Evolutionary conservation across 2,888 invertebrate species (phyloP).

Genomic region (Mesorhabditis belari): DNA sequence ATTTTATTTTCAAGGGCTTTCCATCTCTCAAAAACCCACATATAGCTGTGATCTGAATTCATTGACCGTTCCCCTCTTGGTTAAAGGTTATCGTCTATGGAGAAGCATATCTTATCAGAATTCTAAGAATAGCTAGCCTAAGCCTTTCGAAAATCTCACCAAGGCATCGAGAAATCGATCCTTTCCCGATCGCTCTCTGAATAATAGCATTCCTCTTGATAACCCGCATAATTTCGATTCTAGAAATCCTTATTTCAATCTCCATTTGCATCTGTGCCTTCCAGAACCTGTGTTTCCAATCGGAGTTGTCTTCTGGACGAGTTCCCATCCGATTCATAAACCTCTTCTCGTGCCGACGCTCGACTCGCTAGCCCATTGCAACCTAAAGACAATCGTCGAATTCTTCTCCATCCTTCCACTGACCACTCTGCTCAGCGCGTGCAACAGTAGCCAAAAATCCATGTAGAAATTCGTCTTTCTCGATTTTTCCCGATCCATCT

Average conservation of each 20-base stretch:
- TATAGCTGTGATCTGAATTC: conserved; percentile 41
- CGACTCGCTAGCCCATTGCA: conserved; percentile 30
- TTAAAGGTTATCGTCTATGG: too few relatives aligned
- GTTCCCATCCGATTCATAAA: not conserved
- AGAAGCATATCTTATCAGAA: too few relatives aligned
- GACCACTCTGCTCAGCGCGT: conserved; percentile 34
- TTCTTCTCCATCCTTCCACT: not conserved
- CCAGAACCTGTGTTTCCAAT: too few relatives aligned
- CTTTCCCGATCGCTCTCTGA: conserved; percentile 30
- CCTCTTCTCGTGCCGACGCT: conserved; percentile 14
- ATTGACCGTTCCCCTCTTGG: conserved; percentile 48
- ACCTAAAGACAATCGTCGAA: conserved; percentile 10
- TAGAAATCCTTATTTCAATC: too few relatives aligned
- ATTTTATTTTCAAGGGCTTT: not conserved
- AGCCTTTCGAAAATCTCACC: too few relatives aligned
- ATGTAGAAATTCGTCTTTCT: conserved; percentile 53
- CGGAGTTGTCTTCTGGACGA: too few relatives aligned
- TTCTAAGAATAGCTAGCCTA: too few relatives aligned
- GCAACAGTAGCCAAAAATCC: conserved; percentile 52
- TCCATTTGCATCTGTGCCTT: too few relatives aligned
- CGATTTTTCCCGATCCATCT: conserved; percentile 39
- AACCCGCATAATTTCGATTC: too few relatives aligned
- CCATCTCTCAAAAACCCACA: conserved; percentile 42
- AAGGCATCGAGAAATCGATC: conserved; percentile 33
- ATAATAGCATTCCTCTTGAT: conserved; percentile 25